Evolutionary conservation across 92 coral and sea anemone genomes (phyloP).

Genomic region (Actinostola sp.): DNA sequence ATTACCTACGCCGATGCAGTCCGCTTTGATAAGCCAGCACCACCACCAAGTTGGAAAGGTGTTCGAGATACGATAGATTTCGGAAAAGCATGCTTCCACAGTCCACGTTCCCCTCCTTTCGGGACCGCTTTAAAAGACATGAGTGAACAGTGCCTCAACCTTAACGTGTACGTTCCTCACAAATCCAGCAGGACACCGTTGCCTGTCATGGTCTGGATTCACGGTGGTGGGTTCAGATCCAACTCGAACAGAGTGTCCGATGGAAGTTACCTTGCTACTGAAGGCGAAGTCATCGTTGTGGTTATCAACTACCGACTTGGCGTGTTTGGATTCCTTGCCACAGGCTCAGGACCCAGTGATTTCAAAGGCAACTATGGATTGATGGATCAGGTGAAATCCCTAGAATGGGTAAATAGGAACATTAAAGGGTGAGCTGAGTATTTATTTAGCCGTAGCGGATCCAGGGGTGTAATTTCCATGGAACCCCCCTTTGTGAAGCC

Average conservation of each 20-base stretch:
- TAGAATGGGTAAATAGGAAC: not conserved
- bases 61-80: not conserved
- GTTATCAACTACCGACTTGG: not conserved
- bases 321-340: not conserved
- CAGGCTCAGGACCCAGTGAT: not conserved
- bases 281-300: not conserved
- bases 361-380: not conserved
- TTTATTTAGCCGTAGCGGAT: too few species aligned
- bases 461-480: too few species aligned
- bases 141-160: not conserved
- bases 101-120: too few species aligned
- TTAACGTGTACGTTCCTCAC: not conserved
- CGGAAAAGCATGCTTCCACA: not conserved
- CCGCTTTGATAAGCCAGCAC: not conserved
- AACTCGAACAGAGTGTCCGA: not conserved
- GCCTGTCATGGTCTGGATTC: not conserved
- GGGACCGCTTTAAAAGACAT: not conserved
- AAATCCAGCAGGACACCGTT: not conserved
- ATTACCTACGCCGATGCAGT: not conserved
- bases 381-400: not conserved
- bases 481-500: too few species aligned
- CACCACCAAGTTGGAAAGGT: not conserved
- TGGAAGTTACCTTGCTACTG: not conserved
- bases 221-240: not conserved
- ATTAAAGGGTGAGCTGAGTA: not conserved